phyloP scores from a whole-genome alignment of 2,797 vertebrate species.

The Darevskia nairensis region DNA sequence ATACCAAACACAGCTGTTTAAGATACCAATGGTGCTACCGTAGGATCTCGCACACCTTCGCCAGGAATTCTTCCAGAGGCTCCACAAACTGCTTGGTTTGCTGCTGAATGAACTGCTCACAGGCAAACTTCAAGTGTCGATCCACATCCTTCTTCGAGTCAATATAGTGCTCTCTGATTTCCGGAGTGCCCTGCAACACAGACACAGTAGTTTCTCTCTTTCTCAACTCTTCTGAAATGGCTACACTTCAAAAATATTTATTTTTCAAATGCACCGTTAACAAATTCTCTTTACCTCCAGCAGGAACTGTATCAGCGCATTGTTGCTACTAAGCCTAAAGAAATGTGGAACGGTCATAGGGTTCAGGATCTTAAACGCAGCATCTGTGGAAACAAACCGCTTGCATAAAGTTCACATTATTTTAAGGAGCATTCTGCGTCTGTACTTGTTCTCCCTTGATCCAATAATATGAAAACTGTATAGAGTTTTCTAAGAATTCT shows the following conservation, averaged over 20 bases:
- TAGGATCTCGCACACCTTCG: slow-evolving; percentile 83
- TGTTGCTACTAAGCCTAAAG: slow-evolving; percentile 97
- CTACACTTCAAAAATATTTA: slow-evolving; percentile 38
- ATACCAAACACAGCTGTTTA: neutral
- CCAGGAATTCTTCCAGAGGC: slow-evolving; percentile 92
- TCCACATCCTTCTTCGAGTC: slow-evolving; percentile 99
- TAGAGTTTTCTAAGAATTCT: neutral
- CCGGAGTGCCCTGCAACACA: slow-evolving; percentile 90
- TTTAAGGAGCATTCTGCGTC: slow-evolving; percentile 18
- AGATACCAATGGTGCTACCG: neutral
- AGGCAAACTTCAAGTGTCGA: slow-evolving; percentile 93
- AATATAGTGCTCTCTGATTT: slow-evolving; percentile 97
- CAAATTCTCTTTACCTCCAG: slow-evolving; percentile 87
- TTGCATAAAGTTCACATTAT: slow-evolving; percentile 35
- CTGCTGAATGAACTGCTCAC: slow-evolving; percentile 97
- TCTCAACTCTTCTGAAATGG: slow-evolving; percentile 61
- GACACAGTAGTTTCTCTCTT: slow-evolving; percentile 63
- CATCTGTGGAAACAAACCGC: slow-evolving; percentile 85
- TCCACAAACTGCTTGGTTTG: slow-evolving; percentile 92
- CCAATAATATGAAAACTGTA: neutral
- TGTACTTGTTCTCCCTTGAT: neutral
- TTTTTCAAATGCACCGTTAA: slow-evolving; percentile 26
- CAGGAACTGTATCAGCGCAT: slow-evolving; percentile 97
- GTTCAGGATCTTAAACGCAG: slow-evolving; percentile 98
- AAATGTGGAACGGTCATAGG: slow-evolving; percentile 94